Evolutionary conservation across 1,140 invertebrate genomes (phyloP), one percentile per base, ranked within the genome.

Genomic region (Chironomus striatipennis): DNA sequence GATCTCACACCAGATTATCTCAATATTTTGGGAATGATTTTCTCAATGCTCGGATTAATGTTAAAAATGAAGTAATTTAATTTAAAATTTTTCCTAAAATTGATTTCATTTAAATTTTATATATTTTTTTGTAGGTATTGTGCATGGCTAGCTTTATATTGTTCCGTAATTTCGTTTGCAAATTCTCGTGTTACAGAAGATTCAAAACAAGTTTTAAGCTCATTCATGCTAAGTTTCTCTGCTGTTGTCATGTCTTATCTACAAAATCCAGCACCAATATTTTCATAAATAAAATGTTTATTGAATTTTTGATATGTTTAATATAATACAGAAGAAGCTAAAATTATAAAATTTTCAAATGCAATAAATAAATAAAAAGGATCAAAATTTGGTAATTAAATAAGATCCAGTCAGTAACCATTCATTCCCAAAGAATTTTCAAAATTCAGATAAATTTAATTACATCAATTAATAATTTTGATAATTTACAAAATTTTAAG

Each of bases 41-140:
- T 99, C 81, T 97, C 95, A 76, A 99, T 99, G 98, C 98, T 95
- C 85, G 98, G 98, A n/a, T 85, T 99, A 7, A 99, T 99, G 97
- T 97, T 99, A 95, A 89, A 97, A 81, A 84, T 98, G 9, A 99
- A 99, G 84, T 99, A n/a, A 34, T 2, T 34, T 34, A 2, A 34
- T 2, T 34, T 34, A 34, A 34, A 2, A n/a, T n/a, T n/a, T 34
- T 5, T 2, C 24, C 1, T 2, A 34, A 2, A 34, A 34, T 34
- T 34, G 5, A 1, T 34, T 34, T 34, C 1, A 34, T 34, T n/a
- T n/a, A n/a, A n/a, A n/a, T n/a, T 5, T 34, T 5, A 2, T 34
- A 2, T 34, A 34, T 5, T 34, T 34, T 34, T 34, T 34, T 34
- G 1, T 34, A 34, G 24, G 24, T 34, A 96, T 96, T 99, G 96